Percentiles rank a stretch among this genome's conserved stretches.
phyloP scores from a whole-genome alignment of 2,113 vertebrate species.

The Bombycilla garrulus region DNA sequence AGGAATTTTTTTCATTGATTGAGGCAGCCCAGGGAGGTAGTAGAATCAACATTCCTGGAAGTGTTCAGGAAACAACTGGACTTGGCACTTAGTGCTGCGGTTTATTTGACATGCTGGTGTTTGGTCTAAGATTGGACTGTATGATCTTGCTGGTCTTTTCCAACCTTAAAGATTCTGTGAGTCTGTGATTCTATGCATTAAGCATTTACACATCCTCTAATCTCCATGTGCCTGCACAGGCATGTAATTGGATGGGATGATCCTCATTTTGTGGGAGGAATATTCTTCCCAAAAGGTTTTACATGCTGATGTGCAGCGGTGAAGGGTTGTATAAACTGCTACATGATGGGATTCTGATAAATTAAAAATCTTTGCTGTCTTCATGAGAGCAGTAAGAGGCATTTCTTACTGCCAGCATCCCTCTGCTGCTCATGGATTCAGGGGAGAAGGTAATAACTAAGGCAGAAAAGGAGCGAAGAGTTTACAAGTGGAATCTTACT shows the following conservation, averaged over 20 bases:
- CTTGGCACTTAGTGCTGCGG: accelerated
- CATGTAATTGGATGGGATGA: background rate
- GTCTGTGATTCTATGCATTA: background rate
- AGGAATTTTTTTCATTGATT: background rate
- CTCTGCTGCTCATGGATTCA: background rate
- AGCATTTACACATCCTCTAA: background rate
- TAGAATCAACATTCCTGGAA: background rate
- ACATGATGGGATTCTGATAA: background rate
- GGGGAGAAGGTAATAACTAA: background rate
- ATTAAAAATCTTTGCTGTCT: background rate
- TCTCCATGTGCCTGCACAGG: background rate
- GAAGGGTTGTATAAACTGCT: background rate
- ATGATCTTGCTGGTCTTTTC: background rate
- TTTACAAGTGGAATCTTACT: background rate
- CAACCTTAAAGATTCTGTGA: background rate
- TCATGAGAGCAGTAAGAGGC: background rate
- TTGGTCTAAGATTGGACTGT: background rate
- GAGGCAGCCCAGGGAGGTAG: background rate
- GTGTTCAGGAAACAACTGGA: background rate
- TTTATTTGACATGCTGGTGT: background rate
- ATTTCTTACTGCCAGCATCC: background rate
- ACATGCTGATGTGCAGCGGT: background rate
- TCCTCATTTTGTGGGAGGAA: background rate
- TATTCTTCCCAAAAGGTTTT: background rate
- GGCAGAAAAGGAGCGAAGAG: background rate